Evolutionary conservation across 2,888 invertebrate genomes (phyloP).

Genomic region (Lithophane socia): DNA sequence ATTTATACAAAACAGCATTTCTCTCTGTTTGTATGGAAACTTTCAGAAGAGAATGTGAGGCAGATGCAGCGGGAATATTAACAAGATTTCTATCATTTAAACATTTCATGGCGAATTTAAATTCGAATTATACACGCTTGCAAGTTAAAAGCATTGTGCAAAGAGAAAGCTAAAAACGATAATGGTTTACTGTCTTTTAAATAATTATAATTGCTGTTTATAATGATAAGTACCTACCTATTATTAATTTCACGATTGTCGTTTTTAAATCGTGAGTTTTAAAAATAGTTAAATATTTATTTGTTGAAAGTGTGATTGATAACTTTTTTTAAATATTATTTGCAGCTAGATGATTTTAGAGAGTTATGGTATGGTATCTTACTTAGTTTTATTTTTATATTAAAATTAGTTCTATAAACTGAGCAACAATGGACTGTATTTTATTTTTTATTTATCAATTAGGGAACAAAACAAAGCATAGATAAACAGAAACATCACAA

Average conservation of each 20-base stretch:
- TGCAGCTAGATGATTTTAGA: not conserved
- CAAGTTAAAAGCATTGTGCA: conserved; percentile 23
- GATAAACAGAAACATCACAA: not conserved
- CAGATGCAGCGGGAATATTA: conserved; percentile 55
- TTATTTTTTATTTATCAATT: not conserved
- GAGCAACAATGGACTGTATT: not conserved
- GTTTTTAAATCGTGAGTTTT: not conserved
- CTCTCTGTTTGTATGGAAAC: conserved; percentile 22
- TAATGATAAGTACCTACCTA: not conserved
- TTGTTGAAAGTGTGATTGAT: not conserved
- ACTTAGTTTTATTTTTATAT: not conserved
- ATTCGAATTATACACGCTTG: conserved; percentile 47
- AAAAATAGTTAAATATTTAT: not conserved
- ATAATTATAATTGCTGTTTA: conserved; percentile 1
- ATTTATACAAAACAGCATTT: conserved; percentile 50
- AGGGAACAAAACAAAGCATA: not conserved
- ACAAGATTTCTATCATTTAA: conserved; percentile 55
- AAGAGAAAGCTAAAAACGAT: conserved; percentile 50
- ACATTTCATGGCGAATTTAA: conserved; percentile 50
- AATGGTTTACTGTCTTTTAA: conserved; percentile 4
- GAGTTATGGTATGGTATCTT: not conserved
- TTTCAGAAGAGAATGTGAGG: conserved; percentile 46
- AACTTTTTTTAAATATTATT: not conserved
- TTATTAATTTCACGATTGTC: not conserved
- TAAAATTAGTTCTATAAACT: not conserved